A percentile compares a stretch with the other conserved stretches of the same genome.
Evolutionary conservation across 2,888 invertebrate genomes (phyloP).

Genomic region (Cryptocephalus moraei): DNA sequence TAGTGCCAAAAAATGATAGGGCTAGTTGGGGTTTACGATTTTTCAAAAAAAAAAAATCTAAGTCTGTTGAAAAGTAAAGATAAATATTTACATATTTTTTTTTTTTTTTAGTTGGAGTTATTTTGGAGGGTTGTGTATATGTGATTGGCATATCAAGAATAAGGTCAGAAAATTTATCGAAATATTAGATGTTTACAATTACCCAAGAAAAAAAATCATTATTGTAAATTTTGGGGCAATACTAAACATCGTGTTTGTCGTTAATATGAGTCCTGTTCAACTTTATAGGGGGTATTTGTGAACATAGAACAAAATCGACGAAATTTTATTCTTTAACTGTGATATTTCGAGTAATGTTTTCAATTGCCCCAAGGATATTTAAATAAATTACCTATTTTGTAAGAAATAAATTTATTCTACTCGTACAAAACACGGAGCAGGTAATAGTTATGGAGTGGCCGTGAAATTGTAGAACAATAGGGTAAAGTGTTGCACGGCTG

Average conservation of each 20-base stretch:
- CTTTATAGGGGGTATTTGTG: not conserved
- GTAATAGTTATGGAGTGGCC: too few species aligned
- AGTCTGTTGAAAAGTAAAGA: constrained; percentile 2
- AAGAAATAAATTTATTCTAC: constrained; percentile 2
- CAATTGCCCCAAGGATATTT: constrained; percentile 2
- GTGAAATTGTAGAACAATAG: too few species aligned
- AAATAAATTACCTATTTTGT: constrained; percentile 2
- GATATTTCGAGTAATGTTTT: constrained; percentile 2
- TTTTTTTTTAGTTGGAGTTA: constrained; percentile 1
- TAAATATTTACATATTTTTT: not conserved
- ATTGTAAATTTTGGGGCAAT: not conserved
- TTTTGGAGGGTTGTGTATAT: constrained; percentile 1
- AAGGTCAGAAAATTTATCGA: constrained; percentile 2
- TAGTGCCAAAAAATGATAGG: too few species aligned
- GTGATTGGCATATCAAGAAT: not conserved
- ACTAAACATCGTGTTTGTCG: not conserved
- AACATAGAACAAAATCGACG: not conserved
- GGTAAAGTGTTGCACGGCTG: too few species aligned
- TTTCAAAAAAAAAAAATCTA: too few species aligned
- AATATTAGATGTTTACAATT: constrained; percentile 1
- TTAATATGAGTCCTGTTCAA: not conserved
- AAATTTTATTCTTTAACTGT: constrained; percentile 1
- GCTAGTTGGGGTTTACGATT: too few species aligned
- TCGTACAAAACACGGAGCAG: too few species aligned
- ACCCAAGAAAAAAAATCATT: not conserved